A percentile compares a stretch with the other conserved stretches of the same genome.
phyloP scores from a whole-genome alignment of 2,113 vertebrate species.

The Myotis yumanensis region DNA sequence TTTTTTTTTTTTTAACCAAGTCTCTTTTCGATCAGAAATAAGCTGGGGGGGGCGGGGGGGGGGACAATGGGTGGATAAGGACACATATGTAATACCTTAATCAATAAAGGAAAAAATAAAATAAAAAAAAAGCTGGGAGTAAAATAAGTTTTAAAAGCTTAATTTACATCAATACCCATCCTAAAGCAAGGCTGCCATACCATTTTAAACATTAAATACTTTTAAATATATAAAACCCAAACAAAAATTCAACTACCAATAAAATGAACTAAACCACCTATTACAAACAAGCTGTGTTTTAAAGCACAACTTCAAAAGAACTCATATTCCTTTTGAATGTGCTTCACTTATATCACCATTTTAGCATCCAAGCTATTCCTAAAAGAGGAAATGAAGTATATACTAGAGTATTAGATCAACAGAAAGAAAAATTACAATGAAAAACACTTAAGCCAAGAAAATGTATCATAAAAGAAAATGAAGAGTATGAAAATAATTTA shows the following conservation, averaged over 20 bases:
- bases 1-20: no score
- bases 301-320: neutral
- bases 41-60: no score
- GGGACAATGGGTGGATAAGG: no score
- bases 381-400: neutral
- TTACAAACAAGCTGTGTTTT: constrained; percentile 25
- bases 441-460: constrained; percentile 1
- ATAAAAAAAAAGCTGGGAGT: neutral
- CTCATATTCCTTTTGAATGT: neutral
- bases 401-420: neutral
- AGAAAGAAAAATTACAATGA: neutral
- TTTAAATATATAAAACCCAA: constrained; percentile 45
- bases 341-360: neutral
- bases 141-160: constrained; percentile 39
- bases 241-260: neutral
- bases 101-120: neutral
- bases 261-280: constrained; percentile 20
- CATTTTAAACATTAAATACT: constrained; percentile 60
- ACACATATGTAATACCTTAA: no score
- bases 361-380: constrained; percentile 39
- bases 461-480: neutral
- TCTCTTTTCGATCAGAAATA: no score
- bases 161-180: neutral
- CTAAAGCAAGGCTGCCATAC: neutral
- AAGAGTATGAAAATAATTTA: neutral